A percentile compares a stretch with the other conserved stretches of the same genome.
Evolutionary conservation across 2,888 invertebrate genomes (phyloP).

Genomic region (Hydriomena furcata): DNA sequence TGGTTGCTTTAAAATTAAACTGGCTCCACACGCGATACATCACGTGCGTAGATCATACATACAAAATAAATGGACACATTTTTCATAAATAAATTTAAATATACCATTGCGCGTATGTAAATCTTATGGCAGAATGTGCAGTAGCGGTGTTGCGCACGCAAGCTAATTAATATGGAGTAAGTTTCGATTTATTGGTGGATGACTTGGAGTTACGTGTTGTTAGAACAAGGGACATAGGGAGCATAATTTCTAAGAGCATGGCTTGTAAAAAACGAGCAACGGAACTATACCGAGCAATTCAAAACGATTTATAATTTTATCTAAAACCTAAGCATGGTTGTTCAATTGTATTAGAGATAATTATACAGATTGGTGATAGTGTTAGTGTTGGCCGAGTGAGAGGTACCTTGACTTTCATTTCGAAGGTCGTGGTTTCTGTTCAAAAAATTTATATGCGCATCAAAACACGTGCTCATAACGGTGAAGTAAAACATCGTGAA

Average conservation of each 20-base stretch:
- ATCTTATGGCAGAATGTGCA: slow-evolving; percentile 45
- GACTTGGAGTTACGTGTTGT: slow-evolving; percentile 46
- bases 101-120: slow-evolving; percentile 55
- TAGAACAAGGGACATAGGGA: slow-evolving; percentile 25
- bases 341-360: too few relatives aligned
- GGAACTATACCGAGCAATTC: too few relatives aligned
- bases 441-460: too few relatives aligned
- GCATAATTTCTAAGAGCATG: neutral
- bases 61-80: slow-evolving; percentile 47
- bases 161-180: slow-evolving; percentile 77
- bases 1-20: slow-evolving; percentile 20
- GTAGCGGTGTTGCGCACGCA: slow-evolving; percentile 67
- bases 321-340: too few relatives aligned
- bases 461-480: too few relatives aligned
- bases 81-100: slow-evolving; percentile 69
- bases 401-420: too few relatives aligned
- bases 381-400: too few relatives aligned
- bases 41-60: slow-evolving; percentile 20
- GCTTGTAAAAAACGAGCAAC: too few relatives aligned
- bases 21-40: slow-evolving; percentile 29
- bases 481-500: too few relatives aligned
- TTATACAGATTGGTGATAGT: too few relatives aligned
- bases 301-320: too few relatives aligned
- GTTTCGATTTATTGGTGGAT: slow-evolving; percentile 64
- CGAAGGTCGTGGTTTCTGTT: too few relatives aligned